Percentiles rank a stretch among this genome's conserved stretches.
phyloP scores from a whole-genome alignment of 2,797 vertebrate species.

The Otus scops region DNA sequence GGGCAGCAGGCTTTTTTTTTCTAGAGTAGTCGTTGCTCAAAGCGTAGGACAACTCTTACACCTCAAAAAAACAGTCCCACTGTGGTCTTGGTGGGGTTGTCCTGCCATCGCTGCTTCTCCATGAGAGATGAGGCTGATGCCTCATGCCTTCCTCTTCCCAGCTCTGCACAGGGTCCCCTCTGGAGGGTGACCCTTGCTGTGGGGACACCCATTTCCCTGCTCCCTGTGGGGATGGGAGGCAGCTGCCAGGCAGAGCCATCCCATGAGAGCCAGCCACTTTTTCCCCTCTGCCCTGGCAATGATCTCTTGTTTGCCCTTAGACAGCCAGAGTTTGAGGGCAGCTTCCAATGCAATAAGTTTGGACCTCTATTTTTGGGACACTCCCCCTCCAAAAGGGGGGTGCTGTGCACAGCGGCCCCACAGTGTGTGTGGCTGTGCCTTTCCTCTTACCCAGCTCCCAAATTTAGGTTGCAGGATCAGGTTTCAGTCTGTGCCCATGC shows the following conservation, averaged over 20 bases:
- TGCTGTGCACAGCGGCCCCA: background rate
- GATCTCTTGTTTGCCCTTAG: background rate
- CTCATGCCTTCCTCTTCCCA: background rate
- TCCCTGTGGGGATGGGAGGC: background rate
- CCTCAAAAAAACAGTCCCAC: background rate
- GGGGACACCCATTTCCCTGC: background rate
- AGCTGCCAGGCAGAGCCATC: background rate
- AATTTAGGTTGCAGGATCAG: background rate
- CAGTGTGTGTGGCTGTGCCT: background rate
- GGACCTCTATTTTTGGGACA: background rate
- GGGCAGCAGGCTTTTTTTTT: background rate
- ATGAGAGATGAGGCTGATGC: background rate
- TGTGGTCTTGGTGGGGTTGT: background rate
- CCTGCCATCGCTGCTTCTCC: background rate
- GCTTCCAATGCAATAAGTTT: background rate
- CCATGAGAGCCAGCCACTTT: background rate
- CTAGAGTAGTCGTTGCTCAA: background rate
- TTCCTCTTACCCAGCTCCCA: background rate
- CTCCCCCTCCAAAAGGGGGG: background rate
- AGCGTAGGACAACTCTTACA: background rate
- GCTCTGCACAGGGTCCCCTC: too few species aligned
- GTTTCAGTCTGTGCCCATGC: rapidly evolving
- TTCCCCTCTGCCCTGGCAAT: too few species aligned
- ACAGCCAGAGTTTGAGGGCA: background rate
- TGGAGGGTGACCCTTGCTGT: background rate